Evolutionary conservation across 2,888 invertebrate genomes (phyloP).

Genomic region (Orthosia incerta): DNA sequence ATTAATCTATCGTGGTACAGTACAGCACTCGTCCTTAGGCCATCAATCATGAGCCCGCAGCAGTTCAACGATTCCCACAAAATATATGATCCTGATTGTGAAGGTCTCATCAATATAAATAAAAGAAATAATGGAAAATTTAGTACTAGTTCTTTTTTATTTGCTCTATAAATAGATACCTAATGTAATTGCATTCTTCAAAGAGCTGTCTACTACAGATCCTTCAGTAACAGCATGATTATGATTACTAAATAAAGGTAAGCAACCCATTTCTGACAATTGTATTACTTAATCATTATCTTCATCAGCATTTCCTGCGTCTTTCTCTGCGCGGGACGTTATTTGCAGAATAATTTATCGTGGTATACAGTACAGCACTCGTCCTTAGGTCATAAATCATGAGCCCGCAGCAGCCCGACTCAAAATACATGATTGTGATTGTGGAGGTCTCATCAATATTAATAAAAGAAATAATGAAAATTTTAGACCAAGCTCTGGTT

Average conservation of each 20-base stretch:
- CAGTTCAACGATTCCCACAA: constrained; percentile 65
- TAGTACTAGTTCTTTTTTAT: too few relatives aligned
- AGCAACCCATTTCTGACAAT: constrained; percentile 17
- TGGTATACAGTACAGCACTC: constrained; percentile 49
- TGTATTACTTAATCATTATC: constrained; percentile 53
- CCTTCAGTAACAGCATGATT: background rate
- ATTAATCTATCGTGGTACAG: constrained; percentile 58
- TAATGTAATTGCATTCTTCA: background rate
- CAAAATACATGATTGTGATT: constrained; percentile 61
- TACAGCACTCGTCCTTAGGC: too few relatives aligned
- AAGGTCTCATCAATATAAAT: too few relatives aligned
- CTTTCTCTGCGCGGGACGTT: constrained; percentile 41
- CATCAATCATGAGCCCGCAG: constrained; percentile 68
- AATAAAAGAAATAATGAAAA: too few relatives aligned
- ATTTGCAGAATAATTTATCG: constrained; percentile 61
- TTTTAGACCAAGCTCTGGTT: constrained; percentile 14
- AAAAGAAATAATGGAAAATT: too few relatives aligned
- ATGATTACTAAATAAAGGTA: constrained; percentile 5
- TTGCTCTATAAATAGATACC: too few relatives aligned
- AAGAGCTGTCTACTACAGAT: background rate
- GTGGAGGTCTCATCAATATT: too few relatives aligned
- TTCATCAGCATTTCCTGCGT: constrained; percentile 42
- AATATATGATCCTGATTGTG: constrained; percentile 54
- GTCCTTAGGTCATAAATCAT: constrained; percentile 70
- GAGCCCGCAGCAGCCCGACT: constrained; percentile 59